A percentile compares a stretch with the other conserved stretches of the same genome.
Evolutionary conservation across 2,113 vertebrate genomes (phyloP).

Genomic region (Psilopogon haemacephalus): DNA sequence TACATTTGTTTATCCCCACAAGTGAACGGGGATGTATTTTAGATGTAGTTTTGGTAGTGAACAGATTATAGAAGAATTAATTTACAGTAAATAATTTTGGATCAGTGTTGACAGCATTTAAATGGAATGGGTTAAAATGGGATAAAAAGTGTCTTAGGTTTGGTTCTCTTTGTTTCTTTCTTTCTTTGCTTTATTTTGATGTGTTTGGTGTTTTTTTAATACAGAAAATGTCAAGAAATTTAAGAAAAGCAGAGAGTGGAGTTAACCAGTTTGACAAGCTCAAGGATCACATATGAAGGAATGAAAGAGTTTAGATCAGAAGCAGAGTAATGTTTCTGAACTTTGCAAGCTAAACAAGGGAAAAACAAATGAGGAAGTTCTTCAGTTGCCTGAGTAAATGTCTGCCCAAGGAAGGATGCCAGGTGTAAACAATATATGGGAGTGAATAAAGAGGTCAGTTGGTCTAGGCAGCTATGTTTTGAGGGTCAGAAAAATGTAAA

Average conservation of each 20-base stretch:
- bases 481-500: neutral
- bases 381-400: slow-evolving; percentile 14
- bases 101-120: neutral
- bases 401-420: slow-evolving; percentile 1
- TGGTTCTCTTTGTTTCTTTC: neutral
- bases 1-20: neutral
- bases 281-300: neutral
- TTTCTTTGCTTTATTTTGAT: neutral
- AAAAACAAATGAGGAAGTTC: neutral
- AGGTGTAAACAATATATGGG: slow-evolving; percentile 32
- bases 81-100: neutral
- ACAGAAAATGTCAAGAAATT: neutral
- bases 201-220: neutral
- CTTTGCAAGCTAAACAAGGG: neutral
- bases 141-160: neutral
- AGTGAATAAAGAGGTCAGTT: slow-evolving; percentile 7
- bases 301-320: neutral
- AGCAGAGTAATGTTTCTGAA: neutral
- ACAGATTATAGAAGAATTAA: neutral
- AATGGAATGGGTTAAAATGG: neutral
- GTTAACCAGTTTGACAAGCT: neutral
- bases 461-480: neutral
- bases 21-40: neutral
- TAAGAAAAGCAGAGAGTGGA: neutral
- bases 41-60: neutral